These are phyloP conservation scores for Strix aluco DNA, from an alignment of 2,113 vertebrate species.

Conservation along the genomic window DNA sequence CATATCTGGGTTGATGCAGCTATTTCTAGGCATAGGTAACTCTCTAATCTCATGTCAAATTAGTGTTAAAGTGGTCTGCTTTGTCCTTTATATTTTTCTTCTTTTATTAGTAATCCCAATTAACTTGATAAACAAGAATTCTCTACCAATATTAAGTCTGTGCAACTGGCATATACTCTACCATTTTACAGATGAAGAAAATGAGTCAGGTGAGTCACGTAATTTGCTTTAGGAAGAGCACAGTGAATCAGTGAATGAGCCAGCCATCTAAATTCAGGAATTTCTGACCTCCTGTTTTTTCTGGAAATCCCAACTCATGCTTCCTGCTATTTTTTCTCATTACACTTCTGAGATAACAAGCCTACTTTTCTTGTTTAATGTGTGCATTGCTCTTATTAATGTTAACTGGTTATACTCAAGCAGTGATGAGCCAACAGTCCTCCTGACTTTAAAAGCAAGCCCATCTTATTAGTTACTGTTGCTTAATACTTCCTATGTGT, in stretches of 20 bases:
- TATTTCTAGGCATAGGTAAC: constrained; percentile 29
- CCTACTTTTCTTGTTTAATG: neutral
- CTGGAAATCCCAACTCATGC: neutral
- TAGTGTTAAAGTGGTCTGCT: neutral
- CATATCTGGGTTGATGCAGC: constrained; percentile 46
- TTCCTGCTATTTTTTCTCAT: constrained; percentile 18
- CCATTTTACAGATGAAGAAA: neutral
- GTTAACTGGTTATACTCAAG: neutral
- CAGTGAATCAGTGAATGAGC: neutral
- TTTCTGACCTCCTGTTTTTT: constrained; percentile 19
- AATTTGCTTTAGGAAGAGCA: neutral
- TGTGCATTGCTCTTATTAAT: neutral
- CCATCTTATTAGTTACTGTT: neutral
- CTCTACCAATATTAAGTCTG: neutral
- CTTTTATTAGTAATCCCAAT: constrained; percentile 2
- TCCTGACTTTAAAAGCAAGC: neutral
- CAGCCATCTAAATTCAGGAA: neutral
- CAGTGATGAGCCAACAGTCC: neutral
- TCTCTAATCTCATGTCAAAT: constrained; percentile 17
- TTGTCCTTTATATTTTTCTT: constrained; percentile 1
- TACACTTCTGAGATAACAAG: neutral
- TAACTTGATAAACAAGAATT: constrained; percentile 14
- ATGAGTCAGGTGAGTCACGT: neutral
- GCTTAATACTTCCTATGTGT: constrained; percentile 26
- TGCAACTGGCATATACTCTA: neutral